These are phyloP conservation scores for Nomada ferruginata DNA, from an alignment of 2,888 invertebrate species.

Conservation along the genomic window DNA sequence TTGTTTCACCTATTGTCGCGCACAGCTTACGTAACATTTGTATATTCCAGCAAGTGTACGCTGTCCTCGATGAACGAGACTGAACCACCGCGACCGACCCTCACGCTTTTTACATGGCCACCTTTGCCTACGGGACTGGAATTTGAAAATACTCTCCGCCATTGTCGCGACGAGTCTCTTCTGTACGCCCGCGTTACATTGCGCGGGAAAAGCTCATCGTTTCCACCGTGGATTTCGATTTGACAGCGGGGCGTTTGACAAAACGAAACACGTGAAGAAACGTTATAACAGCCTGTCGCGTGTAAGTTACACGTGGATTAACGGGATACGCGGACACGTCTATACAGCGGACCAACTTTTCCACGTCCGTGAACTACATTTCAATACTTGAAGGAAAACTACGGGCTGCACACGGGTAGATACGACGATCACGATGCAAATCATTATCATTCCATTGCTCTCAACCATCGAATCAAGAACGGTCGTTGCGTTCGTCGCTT, in stretches of 20 bases:
- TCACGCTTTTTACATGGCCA: slow-evolving; percentile 62
- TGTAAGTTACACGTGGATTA: too few species aligned
- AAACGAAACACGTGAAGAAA: too few species aligned
- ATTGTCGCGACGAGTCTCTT: slow-evolving; percentile 17
- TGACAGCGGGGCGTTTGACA: too few species aligned
- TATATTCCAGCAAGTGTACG: slow-evolving; percentile 49
- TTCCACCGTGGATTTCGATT: neutral
- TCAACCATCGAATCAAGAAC: neutral
- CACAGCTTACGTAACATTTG: slow-evolving; percentile 51
- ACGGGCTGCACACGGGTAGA: too few species aligned
- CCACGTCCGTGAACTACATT: too few species aligned
- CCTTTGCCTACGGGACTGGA: slow-evolving; percentile 47
- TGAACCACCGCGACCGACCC: slow-evolving; percentile 58
- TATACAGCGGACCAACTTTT: too few species aligned
- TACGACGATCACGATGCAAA: neutral
- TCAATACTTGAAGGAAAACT: too few species aligned
- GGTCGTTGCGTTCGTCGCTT: neutral
- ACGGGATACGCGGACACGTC: too few species aligned
- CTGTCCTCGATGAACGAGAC: slow-evolving; percentile 60
- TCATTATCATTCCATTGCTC: neutral
- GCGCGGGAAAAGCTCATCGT: neutral
- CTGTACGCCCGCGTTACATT: too few species aligned
- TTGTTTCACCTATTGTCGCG: slow-evolving; percentile 49
- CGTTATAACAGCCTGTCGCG: too few species aligned
- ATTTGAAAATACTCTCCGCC: slow-evolving; percentile 58